These are phyloP conservation scores for Rhagophthalmus giganteus DNA, from an alignment of 2,888 invertebrate genomes.

Conservation along the genomic window DNA sequence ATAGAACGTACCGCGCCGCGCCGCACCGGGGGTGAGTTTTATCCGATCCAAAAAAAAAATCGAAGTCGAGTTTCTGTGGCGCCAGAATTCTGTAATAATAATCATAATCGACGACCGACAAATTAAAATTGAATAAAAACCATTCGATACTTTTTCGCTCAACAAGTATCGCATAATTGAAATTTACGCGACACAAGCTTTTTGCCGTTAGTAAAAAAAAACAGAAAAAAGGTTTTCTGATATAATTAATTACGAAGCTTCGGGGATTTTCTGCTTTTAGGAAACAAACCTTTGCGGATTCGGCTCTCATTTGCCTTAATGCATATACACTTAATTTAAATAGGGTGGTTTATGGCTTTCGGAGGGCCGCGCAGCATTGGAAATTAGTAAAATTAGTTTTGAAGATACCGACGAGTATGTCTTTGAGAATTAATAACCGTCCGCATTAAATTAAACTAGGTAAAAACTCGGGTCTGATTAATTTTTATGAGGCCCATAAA, in stretches of 20 bases:
- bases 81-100: too few relatives aligned
- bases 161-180: neutral
- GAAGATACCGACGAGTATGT: neutral
- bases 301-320: slow-evolving; percentile 21
- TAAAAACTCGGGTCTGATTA: neutral
- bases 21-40: too few relatives aligned
- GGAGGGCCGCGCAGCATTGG: slow-evolving; percentile 14
- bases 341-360: slow-evolving; percentile 14
- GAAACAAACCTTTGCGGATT: slow-evolving; percentile 13
- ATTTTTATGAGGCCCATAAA: neutral
- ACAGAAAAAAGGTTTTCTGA: neutral
- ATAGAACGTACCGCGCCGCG: too few relatives aligned
- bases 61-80: too few relatives aligned
- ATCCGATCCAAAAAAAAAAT: too few relatives aligned
- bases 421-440: neutral
- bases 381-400: slow-evolving; percentile 22
- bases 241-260: slow-evolving; percentile 4
- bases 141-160: too few relatives aligned
- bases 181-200: neutral
- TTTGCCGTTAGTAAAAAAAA: neutral
- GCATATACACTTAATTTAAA: slow-evolving; percentile 23
- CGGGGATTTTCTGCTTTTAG: slow-evolving; percentile 7
- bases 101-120: too few relatives aligned
- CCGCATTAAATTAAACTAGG: neutral
- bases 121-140: too few relatives aligned